A percentile compares a stretch with the other conserved stretches of the same genome.
Evolutionary conservation across 2,797 vertebrate genomes (phyloP).

Genomic region (Eospalax fontanierii): DNA sequence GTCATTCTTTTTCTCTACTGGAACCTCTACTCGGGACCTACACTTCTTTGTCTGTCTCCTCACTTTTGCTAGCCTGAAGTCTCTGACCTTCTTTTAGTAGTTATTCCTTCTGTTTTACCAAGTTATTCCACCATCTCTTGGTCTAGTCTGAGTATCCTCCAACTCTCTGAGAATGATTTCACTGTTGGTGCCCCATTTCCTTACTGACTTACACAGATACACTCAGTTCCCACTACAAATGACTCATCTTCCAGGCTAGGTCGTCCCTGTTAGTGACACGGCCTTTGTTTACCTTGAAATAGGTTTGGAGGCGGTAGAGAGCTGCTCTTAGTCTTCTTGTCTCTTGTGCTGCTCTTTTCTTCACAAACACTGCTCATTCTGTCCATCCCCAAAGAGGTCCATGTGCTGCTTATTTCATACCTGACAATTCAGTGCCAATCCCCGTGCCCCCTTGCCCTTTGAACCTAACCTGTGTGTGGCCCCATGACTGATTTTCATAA

Average conservation of each 20-base stretch:
- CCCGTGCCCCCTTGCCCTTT: not conserved
- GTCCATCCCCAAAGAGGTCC: not conserved
- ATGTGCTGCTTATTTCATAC: not conserved
- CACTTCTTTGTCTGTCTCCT: not conserved
- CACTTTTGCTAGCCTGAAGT: not conserved
- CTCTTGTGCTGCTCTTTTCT: not conserved
- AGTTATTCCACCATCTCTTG: not conserved
- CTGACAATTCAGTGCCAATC: not conserved
- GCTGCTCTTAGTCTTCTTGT: not conserved
- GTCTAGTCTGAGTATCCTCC: not conserved
- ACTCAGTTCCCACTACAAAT: not conserved
- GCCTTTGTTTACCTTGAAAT: not conserved
- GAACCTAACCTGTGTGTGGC: not conserved
- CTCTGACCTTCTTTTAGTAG: not conserved
- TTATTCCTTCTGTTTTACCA: not conserved
- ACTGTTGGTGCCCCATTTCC: too few species aligned
- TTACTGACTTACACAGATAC: not conserved
- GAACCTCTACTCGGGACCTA: not conserved
- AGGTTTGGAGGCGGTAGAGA: not conserved
- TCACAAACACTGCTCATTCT: not conserved
- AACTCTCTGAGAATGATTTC: not conserved
- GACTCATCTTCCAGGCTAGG: not conserved
- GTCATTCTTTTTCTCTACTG: not conserved
- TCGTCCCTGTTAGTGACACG: not conserved
- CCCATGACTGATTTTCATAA: not conserved